Percentiles rank a stretch among this genome's conserved stretches.
Conservation (phyloP, 2,888 invertebrate genomes). For the Kuschelorhynchus macadamiae region DNA sequence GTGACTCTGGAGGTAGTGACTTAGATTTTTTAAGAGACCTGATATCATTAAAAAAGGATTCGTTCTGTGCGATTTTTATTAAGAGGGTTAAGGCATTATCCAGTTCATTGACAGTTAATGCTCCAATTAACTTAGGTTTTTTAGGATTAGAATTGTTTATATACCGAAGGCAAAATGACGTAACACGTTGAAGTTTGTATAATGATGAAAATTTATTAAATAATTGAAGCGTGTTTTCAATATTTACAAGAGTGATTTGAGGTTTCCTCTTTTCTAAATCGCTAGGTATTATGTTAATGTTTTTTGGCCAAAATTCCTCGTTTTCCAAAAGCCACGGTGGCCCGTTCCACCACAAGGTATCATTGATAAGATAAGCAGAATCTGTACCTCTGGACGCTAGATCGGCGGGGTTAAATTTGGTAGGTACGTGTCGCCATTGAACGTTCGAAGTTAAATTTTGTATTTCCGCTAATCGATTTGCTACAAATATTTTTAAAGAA, state of each 20-base stretch:
- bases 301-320: background rate
- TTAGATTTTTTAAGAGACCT: background rate
- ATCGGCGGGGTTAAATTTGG: constrained; percentile 52
- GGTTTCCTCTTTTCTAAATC: background rate
- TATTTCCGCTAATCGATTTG: constrained; percentile 54
- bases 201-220: too few relatives aligned
- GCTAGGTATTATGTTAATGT: background rate
- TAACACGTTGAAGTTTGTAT: too few relatives aligned
- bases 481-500: constrained; percentile 54
- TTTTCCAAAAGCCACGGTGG: background rate
- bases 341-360: constrained; percentile 10
- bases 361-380: constrained; percentile 8
- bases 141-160: too few relatives aligned
- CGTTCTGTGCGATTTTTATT: constrained; percentile 7
- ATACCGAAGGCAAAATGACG: too few relatives aligned
- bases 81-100: background rate
- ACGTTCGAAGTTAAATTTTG: constrained; percentile 35
- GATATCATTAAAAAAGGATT: constrained; percentile 6
- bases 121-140: background rate
- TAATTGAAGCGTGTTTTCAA: background rate
- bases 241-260: background rate
- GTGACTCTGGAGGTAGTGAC: background rate
- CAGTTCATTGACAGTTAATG: constrained; percentile 15
- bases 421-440: constrained; percentile 50
- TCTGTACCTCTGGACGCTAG: constrained; percentile 15